phyloP scores from a whole-genome alignment of 2,888 invertebrate species.

The Eilema griseolum region DNA sequence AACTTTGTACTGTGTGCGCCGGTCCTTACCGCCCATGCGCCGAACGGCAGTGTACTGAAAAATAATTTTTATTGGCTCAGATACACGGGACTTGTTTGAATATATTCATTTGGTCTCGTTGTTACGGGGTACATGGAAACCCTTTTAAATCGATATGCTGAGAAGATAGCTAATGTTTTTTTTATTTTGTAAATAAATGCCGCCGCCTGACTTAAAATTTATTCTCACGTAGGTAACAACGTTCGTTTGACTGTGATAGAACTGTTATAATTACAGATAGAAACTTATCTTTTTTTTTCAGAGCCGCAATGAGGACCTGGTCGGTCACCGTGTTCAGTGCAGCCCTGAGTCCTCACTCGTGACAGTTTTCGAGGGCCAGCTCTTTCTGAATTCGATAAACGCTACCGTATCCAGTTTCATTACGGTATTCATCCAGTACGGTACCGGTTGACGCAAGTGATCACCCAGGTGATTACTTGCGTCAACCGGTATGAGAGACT shows the following conservation, averaged over 20 bases:
- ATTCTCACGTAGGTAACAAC: neutral
- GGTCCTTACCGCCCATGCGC: conserved; percentile 53
- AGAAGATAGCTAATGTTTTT: conserved; percentile 27
- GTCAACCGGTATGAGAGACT: too few relatives aligned
- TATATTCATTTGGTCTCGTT: conserved; percentile 48
- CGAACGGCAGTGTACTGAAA: conserved; percentile 55
- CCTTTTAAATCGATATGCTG: conserved; percentile 53
- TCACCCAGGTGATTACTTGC: too few relatives aligned
- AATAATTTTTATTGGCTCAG: conserved; percentile 61
- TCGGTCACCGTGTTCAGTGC: too few relatives aligned
- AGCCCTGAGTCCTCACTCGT: too few relatives aligned
- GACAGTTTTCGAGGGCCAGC: too few relatives aligned
- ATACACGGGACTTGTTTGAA: conserved; percentile 44
- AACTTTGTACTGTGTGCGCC: conserved; percentile 75
- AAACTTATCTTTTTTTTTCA: too few relatives aligned
- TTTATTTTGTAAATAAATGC: conserved; percentile 22
- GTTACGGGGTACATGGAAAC: conserved; percentile 50
- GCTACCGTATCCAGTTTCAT: too few relatives aligned
- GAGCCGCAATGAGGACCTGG: too few relatives aligned
- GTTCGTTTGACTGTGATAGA: neutral
- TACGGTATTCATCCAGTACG: too few relatives aligned
- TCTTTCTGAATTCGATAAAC: too few relatives aligned
- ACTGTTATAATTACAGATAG: too few relatives aligned
- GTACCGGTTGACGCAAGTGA: too few relatives aligned
- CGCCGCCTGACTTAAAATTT: neutral